Evolutionary conservation across 2,888 invertebrate species (phyloP), one percentile per base, ranked within the genome.

Genomic region (Ophion slaviceki): DNA sequence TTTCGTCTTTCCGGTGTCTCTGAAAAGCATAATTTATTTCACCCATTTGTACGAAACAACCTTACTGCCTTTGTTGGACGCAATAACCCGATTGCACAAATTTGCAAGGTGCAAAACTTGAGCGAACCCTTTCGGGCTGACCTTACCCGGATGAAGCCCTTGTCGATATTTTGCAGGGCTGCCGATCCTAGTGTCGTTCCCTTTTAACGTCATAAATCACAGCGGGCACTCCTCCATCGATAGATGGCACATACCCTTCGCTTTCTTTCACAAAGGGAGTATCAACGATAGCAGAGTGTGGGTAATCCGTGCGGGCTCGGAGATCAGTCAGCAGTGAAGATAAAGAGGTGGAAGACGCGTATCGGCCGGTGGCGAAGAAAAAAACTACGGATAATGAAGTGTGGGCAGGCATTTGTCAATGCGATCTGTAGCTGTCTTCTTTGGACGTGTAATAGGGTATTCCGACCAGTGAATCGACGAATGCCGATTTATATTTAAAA

Each of bases 141-240:
- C n/a, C 32, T 10, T n/a, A 59, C 47, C 68, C 45, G 10, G 20
- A 53, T 71, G 24, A 24, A 70, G 76, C 80, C 79, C 77, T 74
- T 72, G 76, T 36, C 36, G 32, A 76, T 70, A 47, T 68, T 70
- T 74, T 24, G 53, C 71, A 61, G 59, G 32, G 28, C 40, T 67
- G 67, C 74, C 71, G 59, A 32, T 8, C 32, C 28, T n/a, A 80
- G 80, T 64, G 71, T 70, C 85, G 80, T 53, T 80, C 68, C 82
- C 20, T 84, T 76, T 64, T 47, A 32, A 62, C 77, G 68, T 80
- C 84, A 80, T 87, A 87, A 87, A 87, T 87, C 87, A 84, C 67
- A 59, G 17, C 36, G 53, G 53, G 66, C 82, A 40, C 67, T 32
- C 17, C 68, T 80, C 53, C 66, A 32, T 72, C 71, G 59, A 32